Conservation (phyloP, 2,888 invertebrate genomes). For the Eupithecia subumbrata region DNA sequence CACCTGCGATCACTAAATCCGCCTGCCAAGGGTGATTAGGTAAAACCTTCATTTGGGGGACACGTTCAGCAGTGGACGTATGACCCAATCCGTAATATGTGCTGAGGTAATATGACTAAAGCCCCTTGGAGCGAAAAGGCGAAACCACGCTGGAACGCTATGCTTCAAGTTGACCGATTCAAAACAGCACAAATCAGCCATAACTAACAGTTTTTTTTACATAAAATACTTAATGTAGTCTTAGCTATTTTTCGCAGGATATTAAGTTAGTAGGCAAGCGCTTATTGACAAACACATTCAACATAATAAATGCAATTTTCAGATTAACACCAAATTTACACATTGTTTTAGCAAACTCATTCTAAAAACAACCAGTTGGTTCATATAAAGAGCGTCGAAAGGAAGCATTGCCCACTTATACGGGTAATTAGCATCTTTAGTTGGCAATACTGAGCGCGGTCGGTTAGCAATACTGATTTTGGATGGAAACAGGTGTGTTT, state of each 20-base stretch:
- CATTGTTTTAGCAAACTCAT: conserved; percentile 61
- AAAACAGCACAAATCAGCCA: no score
- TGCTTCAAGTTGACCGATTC: no score
- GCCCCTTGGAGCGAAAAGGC: no score
- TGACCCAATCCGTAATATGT: no score
- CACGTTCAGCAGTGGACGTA: no score
- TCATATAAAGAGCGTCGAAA: conserved; percentile 55
- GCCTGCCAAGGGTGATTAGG: no score
- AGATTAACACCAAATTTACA: conserved; percentile 49
- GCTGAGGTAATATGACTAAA: no score
- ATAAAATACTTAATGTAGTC: neutral
- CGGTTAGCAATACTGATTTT: conserved; percentile 50
- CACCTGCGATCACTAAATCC: no score
- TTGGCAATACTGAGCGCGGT: conserved; percentile 65
- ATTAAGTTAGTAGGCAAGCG: neutral
- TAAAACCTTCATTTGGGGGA: no score
- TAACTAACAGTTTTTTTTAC: neutral
- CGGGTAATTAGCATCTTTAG: conserved; percentile 71
- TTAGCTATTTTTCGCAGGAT: neutral
- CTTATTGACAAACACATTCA: conserved; percentile 28
- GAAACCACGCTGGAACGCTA: no score
- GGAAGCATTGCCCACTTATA: conserved; percentile 70
- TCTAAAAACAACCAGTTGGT: conserved; percentile 53
- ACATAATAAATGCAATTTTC: conserved; percentile 39
- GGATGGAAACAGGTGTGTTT: conserved; percentile 50